Evolutionary conservation across 2,888 invertebrate species (phyloP).

Genomic region (Cantharis rufa): DNA sequence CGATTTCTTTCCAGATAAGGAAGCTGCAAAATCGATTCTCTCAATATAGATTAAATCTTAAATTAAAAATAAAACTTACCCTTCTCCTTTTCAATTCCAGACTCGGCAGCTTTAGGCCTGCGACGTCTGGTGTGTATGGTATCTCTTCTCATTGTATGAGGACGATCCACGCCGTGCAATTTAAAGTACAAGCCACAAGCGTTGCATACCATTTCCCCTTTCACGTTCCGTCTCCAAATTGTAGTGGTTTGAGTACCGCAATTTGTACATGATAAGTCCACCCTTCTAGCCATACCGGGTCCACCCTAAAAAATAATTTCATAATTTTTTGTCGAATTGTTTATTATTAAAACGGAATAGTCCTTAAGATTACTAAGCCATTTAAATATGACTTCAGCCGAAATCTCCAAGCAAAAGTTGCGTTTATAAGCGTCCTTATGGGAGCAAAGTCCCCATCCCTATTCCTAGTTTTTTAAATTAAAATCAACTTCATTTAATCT

Average conservation of each 20-base stretch:
- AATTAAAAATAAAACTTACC: constrained; percentile 7
- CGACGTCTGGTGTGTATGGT: constrained; percentile 93
- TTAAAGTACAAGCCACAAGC: constrained; percentile 98
- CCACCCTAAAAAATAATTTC: constrained; percentile 34
- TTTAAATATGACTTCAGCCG: too few relatives aligned
- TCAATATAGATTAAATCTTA: neutral
- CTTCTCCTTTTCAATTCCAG: constrained; percentile 36
- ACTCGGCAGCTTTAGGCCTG: constrained; percentile 75
- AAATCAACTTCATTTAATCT: too few relatives aligned
- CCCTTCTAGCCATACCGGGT: constrained; percentile 58
- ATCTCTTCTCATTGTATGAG: constrained; percentile 93
- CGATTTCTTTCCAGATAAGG: constrained; percentile 12
- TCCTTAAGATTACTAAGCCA: too few relatives aligned
- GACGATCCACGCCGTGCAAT: constrained; percentile 91
- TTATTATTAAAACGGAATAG: too few relatives aligned
- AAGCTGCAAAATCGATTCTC: neutral
- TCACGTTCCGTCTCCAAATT: constrained; percentile 94
- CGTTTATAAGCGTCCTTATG: too few relatives aligned
- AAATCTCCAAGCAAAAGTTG: too few relatives aligned
- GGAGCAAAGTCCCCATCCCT: too few relatives aligned
- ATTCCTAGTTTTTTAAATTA: too few relatives aligned
- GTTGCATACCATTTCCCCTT: constrained; percentile 98
- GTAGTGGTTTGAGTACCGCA: constrained; percentile 98
- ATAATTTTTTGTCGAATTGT: too few relatives aligned
- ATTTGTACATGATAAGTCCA: constrained; percentile 92